Conservation (phyloP, 1,140 invertebrate species). For the Uloborus diversus region DNA sequence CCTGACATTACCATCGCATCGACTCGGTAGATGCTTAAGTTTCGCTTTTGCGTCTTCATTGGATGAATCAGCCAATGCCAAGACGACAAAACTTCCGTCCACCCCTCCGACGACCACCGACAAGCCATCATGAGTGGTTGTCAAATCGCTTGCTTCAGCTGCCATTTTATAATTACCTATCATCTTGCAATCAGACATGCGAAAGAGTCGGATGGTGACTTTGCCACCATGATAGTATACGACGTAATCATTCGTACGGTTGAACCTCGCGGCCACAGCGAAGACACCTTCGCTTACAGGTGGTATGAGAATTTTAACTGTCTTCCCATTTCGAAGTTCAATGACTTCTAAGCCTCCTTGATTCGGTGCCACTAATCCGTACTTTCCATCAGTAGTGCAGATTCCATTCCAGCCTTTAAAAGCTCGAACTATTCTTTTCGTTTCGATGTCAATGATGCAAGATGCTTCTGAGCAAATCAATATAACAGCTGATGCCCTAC, state of each 20-base stretch:
- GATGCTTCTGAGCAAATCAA: slow-evolving; percentile 91
- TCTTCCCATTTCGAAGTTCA: slow-evolving; percentile 82
- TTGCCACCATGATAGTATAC: slow-evolving; percentile 95
- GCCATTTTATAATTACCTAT: slow-evolving; percentile 93
- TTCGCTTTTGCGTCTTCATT: slow-evolving; percentile 73
- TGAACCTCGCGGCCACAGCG: slow-evolving; percentile 93
- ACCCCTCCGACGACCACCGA: slow-evolving; percentile 88
- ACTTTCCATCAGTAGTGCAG: slow-evolving; percentile 68
- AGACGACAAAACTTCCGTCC: slow-evolving; percentile 91
- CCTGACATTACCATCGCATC: slow-evolving; percentile 22
- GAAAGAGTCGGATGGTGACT: slow-evolving; percentile 91
- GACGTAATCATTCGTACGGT: slow-evolving; percentile 92
- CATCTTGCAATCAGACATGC: slow-evolving; percentile 85
- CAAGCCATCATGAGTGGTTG: slow-evolving; percentile 77
- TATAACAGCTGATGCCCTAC: slow-evolving; percentile 69
- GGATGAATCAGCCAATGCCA: slow-evolving; percentile 85
- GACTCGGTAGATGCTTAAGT: slow-evolving; percentile 71
- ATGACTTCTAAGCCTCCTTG: slow-evolving; percentile 91
- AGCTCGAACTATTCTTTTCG: slow-evolving; percentile 67
- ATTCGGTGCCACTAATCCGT: slow-evolving; percentile 90
- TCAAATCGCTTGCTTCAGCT: slow-evolving; percentile 87
- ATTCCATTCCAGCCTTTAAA: slow-evolving; percentile 70
- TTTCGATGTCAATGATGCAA: slow-evolving; percentile 71
- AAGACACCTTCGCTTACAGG: slow-evolving; percentile 94
- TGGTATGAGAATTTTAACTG: slow-evolving; percentile 85